phyloP scores from a whole-genome alignment of 2,113 vertebrate species.

The Lophura nycthemera region DNA sequence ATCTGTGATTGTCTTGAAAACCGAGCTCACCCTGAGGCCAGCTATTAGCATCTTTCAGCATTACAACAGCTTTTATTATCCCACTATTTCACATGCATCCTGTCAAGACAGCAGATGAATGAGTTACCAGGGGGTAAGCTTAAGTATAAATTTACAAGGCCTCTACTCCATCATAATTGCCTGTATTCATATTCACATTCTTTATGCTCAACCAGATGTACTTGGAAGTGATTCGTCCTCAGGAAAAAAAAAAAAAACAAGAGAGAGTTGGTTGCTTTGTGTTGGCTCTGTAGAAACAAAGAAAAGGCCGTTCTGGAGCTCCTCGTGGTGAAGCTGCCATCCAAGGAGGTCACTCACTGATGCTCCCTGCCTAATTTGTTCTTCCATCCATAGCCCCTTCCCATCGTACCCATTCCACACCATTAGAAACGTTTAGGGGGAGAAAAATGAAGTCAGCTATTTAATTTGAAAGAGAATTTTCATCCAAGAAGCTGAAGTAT shows the following conservation, averaged over 20 bases:
- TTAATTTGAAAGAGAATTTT: neutral
- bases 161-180: constrained; percentile 59
- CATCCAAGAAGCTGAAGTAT: neutral
- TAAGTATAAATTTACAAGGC: constrained; percentile 57
- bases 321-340: neutral
- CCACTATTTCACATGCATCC: constrained; percentile 53
- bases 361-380: neutral
- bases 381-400: neutral
- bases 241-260: neutral
- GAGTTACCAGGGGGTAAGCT: constrained; percentile 64
- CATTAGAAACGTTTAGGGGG: neutral
- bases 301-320: constrained; percentile 5
- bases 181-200: constrained; percentile 53
- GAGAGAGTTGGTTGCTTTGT: neutral
- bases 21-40: constrained; percentile 45
- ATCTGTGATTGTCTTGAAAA: constrained; percentile 60
- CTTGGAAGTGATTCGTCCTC: constrained; percentile 37
- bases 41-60: constrained; percentile 66
- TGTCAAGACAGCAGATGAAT: constrained; percentile 58
- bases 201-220: constrained; percentile 45
- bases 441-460: neutral
- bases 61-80: constrained; percentile 67
- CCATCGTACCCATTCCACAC: neutral
- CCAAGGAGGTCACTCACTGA: neutral
- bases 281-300: constrained; percentile 6